These are phyloP conservation scores for Mythimna loreyi DNA, from an alignment of 2,888 invertebrate species.

Conservation along the genomic window DNA sequence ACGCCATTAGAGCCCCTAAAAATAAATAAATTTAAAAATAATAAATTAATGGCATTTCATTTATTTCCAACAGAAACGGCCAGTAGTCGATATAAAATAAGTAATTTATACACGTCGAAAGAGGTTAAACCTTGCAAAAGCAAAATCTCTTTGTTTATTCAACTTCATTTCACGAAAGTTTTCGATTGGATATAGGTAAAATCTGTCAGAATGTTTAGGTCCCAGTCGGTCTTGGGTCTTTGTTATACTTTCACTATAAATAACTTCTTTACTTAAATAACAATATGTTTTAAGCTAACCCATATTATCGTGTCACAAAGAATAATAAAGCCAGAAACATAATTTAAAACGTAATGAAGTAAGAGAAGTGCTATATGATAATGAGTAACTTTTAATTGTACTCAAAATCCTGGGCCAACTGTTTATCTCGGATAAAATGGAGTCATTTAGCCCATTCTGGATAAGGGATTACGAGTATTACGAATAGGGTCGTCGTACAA, in stretches of 20 bases:
- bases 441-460: constrained; percentile 38
- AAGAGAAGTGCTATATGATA: constrained; percentile 5
- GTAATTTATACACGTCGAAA: not conserved
- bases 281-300: not conserved
- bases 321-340: not conserved
- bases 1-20: not conserved
- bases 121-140: constrained; percentile 2
- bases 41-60: not conserved
- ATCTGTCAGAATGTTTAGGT: not conserved
- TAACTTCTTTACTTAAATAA: not conserved
- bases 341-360: constrained; percentile 4
- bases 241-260: not conserved
- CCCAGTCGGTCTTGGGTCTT: not conserved
- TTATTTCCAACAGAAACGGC: not conserved
- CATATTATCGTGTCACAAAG: not conserved
- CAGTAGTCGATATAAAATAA: not conserved
- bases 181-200: not conserved
- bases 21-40: constrained; percentile 20
- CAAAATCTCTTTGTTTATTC: not conserved
- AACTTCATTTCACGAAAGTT: not conserved
- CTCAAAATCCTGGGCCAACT: constrained; percentile 21
- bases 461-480: constrained; percentile 37
- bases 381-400: constrained; percentile 39
- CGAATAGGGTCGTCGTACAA: constrained; percentile 32
- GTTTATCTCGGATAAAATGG: constrained; percentile 47